A percentile compares a stretch with the other conserved stretches of the same genome.
Evolutionary conservation across 1,140 invertebrate genomes (phyloP).

Genomic region (Pantala flavescens): DNA sequence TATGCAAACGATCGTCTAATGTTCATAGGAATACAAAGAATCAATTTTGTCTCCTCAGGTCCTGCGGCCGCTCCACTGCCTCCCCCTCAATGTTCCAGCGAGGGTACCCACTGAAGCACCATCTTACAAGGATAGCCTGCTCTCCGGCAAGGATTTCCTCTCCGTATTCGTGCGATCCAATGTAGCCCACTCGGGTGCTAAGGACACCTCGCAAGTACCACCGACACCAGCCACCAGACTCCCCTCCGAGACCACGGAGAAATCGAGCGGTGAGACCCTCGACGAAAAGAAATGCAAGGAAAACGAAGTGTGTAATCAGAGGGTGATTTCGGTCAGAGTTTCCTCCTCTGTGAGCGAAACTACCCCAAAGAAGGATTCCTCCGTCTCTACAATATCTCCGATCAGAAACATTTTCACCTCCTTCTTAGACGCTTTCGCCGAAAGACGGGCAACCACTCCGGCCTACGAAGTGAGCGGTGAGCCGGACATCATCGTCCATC

Average conservation of each 20-base stretch:
- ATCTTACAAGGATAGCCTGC: constrained; percentile 35
- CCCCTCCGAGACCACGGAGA: constrained; percentile 33
- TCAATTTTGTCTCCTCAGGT: too few species aligned
- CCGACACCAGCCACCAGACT: constrained; percentile 20
- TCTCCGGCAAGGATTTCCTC: constrained; percentile 45
- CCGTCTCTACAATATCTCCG: constrained; percentile 22
- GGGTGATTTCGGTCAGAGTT: constrained; percentile 31
- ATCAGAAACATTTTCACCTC: constrained; percentile 21
- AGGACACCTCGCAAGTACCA: neutral
- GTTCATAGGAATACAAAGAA: too few species aligned
- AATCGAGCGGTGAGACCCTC: constrained; percentile 33
- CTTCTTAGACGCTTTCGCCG: constrained; percentile 34
- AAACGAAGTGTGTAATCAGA: constrained; percentile 18
- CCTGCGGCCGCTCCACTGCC: too few species aligned
- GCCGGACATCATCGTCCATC: too few species aligned
- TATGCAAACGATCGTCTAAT: too few species aligned
- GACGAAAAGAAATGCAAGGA: constrained; percentile 21
- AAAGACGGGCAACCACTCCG: constrained; percentile 23
- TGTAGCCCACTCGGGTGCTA: constrained; percentile 30
- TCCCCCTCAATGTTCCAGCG: too few species aligned
- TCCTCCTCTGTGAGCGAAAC: constrained; percentile 31
- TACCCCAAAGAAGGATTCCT: constrained; percentile 15
- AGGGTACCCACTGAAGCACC: too few species aligned
- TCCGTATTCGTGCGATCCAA: constrained; percentile 42
- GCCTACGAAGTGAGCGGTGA: too few species aligned